Base-by-base conservation (phyloP, 2,888 invertebrate species). In the Pyrochroa serraticornis region DNA sequence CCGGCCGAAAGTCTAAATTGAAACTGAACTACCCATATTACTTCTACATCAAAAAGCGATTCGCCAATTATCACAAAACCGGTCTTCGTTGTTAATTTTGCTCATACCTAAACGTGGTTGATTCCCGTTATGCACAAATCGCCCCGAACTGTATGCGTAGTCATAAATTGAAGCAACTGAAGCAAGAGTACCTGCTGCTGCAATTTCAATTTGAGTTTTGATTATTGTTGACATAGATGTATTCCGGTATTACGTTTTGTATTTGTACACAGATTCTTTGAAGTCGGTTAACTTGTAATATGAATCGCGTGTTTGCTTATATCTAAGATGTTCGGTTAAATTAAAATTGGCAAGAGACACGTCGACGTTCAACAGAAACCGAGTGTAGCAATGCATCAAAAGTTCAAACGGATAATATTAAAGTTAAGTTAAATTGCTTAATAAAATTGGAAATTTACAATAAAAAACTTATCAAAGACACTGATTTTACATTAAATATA, bases 141-240 rank as follows among this genome's bases (percentile, higher is more conserved):
- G 22, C 22, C 22, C 5, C 22, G 5, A 22, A 22, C 22, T 22
- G 22, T 22, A 22, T 22, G 22, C 22, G 5, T 22, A 22, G 22
- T 5, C 22, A 22, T 22, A 22, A 22, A 22, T 22, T 22, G 22
- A 22, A 36, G 36, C 37, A 31, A 7, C 22, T 38, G 9, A 41
- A 65, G 58, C 65, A 67, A 68, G 67, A 70, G 68, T 71, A 71
- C 71, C 71, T 72, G 69, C 67, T 22, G 22, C 22, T 70, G 71
- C 71, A 70, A 70, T 75, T 76, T 71, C 74, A 76, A 74, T 76
- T 72, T 70, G 69, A 69, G 71, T 72, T 74, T 67, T 74, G 75
- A 75, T 76, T 76, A 75, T 77, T 77, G 74, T 77, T 76, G 72
- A 75, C 76, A 72, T 69, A 75, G 72, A 71, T 68, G 70, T 69